A percentile compares a stretch with the other conserved stretches of the same genome.
Evolutionary conservation across 2,888 invertebrate genomes (phyloP).

Genomic region (Teleiodes luculella): DNA sequence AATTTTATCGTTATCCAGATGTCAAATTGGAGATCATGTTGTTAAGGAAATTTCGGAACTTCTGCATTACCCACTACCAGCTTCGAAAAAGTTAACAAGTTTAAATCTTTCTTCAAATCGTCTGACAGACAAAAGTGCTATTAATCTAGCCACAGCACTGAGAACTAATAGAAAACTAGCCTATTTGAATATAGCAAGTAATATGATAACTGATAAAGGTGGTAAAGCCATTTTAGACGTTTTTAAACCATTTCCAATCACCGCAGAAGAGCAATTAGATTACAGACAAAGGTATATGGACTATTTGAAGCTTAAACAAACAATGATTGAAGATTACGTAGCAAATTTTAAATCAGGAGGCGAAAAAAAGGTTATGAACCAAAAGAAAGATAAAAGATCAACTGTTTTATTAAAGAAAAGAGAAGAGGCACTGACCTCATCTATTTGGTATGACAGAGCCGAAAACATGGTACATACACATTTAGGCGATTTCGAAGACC

Average conservation of each 20-base stretch:
- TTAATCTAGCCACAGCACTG: conserved; percentile 27
- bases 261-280: background rate
- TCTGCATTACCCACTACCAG: conserved; percentile 26
- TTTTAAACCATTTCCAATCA: background rate
- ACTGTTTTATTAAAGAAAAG: background rate
- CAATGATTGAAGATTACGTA: background rate
- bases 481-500: background rate
- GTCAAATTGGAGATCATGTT: conserved; percentile 31
- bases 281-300: background rate
- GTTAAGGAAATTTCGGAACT: conserved; percentile 27
- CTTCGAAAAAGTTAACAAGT: conserved; percentile 27
- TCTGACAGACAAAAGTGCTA: conserved; percentile 34
- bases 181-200: conserved; percentile 36
- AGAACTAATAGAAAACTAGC: conserved; percentile 31
- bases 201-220: conserved; percentile 34
- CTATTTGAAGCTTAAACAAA: background rate
- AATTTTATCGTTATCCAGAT: conserved; percentile 34
- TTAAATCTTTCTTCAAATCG: conserved; percentile 36
- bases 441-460: background rate
- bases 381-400: background rate
- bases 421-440: background rate
- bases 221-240: conserved; percentile 14
- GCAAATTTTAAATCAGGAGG: background rate
- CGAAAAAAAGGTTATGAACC: background rate
- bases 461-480: background rate